Conservation (phyloP, 2,888 invertebrate species). For the Galerucella nymphaeae region DNA sequence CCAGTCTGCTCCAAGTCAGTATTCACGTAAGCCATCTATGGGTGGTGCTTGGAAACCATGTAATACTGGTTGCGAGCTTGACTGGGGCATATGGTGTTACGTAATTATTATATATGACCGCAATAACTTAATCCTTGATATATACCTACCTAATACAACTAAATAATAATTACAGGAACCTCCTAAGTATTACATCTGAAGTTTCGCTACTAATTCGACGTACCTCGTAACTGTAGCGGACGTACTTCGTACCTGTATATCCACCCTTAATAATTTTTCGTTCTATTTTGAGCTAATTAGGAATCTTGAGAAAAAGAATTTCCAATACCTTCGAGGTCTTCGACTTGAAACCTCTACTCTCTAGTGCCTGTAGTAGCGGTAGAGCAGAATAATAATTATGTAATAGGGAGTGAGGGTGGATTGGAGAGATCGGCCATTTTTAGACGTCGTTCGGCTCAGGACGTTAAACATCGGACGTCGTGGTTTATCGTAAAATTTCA, state of each 20-base stretch:
- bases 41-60: no score
- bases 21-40: no score
- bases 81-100: no score
- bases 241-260: background rate
- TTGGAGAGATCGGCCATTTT: conserved; percentile 52
- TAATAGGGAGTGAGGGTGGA: conserved; percentile 52
- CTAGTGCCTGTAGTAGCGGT: conserved; percentile 23
- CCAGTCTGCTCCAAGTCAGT: no score
- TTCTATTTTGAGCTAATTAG: background rate
- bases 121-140: no score
- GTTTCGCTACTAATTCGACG: no score
- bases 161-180: no score
- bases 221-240: no score
- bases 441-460: conserved; percentile 48
- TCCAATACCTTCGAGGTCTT: background rate
- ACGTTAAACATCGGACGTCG: conserved; percentile 48
- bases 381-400: conserved; percentile 39
- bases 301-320: background rate
- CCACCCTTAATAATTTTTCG: background rate
- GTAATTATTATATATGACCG: no score
- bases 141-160: no score
- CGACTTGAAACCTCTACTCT: conserved; percentile 27
- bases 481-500: conserved; percentile 47
- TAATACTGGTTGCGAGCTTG: no score
- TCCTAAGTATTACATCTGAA: no score